Conservation (phyloP, 2,113 vertebrate genomes). For the Noturus placidus region DNA sequence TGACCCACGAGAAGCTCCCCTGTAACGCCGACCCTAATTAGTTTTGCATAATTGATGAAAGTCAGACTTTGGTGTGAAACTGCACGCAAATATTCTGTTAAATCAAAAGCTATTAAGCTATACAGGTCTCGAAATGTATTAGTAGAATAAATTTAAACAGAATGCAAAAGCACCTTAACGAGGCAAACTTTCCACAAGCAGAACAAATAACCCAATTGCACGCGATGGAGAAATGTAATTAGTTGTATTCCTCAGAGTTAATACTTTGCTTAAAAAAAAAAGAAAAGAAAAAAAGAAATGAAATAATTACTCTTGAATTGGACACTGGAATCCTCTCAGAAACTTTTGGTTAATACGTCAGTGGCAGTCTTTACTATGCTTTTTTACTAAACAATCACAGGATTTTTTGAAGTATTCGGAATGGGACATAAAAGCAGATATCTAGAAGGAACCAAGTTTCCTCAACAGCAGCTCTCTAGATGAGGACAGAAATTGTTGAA, state of each 20-base stretch:
- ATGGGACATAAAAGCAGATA: not conserved
- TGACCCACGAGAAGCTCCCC: not conserved
- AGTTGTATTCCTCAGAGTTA: conserved; percentile 12
- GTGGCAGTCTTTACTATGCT: not conserved
- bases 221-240: conserved; percentile 18
- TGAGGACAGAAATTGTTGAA: not conserved
- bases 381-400: not conserved
- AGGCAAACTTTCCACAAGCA: conserved; percentile 1
- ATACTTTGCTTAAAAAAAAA: conserved; percentile 7
- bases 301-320: conserved; percentile 2
- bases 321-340: conserved; percentile 1
- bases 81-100: not conserved
- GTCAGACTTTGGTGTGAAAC: not conserved
- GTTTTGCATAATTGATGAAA: not conserved
- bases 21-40: not conserved
- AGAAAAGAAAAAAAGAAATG: conserved; percentile 31
- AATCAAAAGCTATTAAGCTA: not conserved
- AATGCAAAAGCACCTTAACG: conserved; percentile 1
- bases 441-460: not conserved
- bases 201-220: not conserved
- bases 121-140: not conserved
- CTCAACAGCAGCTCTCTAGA: not conserved
- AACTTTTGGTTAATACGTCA: not conserved
- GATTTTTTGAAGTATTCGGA: not conserved
- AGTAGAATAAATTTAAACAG: not conserved